phyloP scores from a whole-genome alignment of 2,888 invertebrate genomes.

The Lithophane socia region DNA sequence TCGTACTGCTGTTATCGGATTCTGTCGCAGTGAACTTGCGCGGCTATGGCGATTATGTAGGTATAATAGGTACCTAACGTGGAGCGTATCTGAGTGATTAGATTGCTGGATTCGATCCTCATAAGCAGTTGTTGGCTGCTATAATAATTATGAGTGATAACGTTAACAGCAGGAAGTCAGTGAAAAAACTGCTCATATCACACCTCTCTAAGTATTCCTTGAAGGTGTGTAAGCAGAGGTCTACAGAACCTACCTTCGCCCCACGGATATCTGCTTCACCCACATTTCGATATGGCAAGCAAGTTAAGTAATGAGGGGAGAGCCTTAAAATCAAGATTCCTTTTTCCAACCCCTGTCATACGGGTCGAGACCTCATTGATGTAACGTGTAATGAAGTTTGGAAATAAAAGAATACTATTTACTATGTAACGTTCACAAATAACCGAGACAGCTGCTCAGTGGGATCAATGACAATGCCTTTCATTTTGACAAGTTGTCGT shows the following conservation, averaged over 20 bases:
- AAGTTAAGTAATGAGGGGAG: neutral
- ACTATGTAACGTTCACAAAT: too few relatives aligned
- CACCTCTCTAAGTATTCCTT: neutral
- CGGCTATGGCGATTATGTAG: constrained; percentile 1
- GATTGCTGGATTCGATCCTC: constrained; percentile 19
- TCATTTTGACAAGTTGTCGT: too few relatives aligned
- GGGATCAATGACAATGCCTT: too few relatives aligned
- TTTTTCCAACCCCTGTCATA: too few relatives aligned
- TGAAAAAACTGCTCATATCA: neutral
- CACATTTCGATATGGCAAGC: neutral
- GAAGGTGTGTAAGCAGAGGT: neutral
- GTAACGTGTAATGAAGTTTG: too few relatives aligned
- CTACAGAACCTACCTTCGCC: neutral
- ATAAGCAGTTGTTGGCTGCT: neutral
- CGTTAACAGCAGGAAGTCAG: too few relatives aligned
- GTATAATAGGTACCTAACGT: neutral
- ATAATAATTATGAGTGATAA: neutral
- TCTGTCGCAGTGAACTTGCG: neutral
- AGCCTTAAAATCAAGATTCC: neutral
- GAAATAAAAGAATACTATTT: too few relatives aligned
- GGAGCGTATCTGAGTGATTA: constrained; percentile 44
- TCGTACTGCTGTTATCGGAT: constrained; percentile 31
- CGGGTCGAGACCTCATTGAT: too few relatives aligned
- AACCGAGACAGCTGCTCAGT: too few relatives aligned
- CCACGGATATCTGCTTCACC: too few relatives aligned